Conservation (phyloP, 2,113 vertebrate species). For the Cyphomyrus plagiostoma region DNA sequence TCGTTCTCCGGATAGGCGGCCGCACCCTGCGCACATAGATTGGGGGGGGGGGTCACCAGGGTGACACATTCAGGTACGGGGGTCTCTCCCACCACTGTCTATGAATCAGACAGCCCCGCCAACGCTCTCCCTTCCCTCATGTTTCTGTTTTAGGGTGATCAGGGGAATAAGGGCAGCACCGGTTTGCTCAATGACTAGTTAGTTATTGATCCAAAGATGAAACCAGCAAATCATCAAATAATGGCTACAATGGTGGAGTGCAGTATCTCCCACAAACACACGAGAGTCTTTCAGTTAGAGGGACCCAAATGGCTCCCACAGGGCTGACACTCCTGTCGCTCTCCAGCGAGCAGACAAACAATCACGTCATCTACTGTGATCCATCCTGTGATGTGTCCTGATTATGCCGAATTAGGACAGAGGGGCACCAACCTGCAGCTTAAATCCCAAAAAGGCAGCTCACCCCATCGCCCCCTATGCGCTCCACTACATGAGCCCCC, state of each 20-base stretch:
- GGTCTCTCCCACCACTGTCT: neutral
- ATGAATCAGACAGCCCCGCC: neutral
- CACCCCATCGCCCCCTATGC: neutral
- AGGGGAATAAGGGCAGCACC: neutral
- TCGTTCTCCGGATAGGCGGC: slow-evolving; percentile 95
- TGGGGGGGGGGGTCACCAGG: neutral
- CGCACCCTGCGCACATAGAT: slow-evolving; percentile 70
- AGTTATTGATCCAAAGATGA: neutral
- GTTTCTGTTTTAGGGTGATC: neutral
- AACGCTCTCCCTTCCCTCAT: neutral
- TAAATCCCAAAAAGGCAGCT: neutral
- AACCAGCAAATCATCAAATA: neutral
- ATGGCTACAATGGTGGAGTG: neutral
- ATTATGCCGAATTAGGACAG: neutral
- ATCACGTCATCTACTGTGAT: neutral
- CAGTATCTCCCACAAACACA: neutral
- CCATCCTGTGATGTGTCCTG: neutral
- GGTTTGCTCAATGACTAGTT: neutral
- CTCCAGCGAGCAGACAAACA: neutral
- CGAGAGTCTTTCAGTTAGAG: neutral
- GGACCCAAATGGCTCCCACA: neutral
- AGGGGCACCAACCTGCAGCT: neutral
- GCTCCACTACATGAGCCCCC: neutral
- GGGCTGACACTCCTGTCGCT: neutral
- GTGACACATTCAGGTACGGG: neutral